A percentile compares a stretch with the other conserved stretches of the same genome.
Evolutionary conservation across 2,113 vertebrate species (phyloP).

Genomic region (Brachirus orientalis): DNA sequence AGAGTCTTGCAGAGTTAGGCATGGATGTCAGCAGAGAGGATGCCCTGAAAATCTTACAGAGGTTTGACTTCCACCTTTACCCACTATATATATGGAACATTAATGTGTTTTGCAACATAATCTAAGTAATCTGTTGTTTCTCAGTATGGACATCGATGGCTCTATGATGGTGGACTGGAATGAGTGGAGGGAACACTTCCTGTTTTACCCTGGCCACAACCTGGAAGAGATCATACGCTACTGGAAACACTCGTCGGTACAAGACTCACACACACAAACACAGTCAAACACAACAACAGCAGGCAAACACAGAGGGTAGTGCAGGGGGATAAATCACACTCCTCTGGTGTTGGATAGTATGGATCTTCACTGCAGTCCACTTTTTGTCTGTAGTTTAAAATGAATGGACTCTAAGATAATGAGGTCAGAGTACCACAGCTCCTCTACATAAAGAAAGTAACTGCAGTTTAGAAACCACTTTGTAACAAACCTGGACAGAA

Average conservation of each 20-base stretch:
- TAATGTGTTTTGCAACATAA: too few relatives aligned
- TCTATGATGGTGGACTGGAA: conserved; percentile 96
- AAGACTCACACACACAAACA: conserved; percentile 16
- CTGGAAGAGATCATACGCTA: conserved; percentile 92
- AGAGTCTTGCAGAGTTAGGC: conserved; percentile 88
- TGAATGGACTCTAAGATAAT: conserved; percentile 36
- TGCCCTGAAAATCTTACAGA: conserved; percentile 87
- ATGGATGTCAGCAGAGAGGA: conserved; percentile 86
- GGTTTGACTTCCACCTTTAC: conserved; percentile 72
- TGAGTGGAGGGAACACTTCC: conserved; percentile 94
- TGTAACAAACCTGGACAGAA: background rate
- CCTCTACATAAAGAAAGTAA: too few relatives aligned
- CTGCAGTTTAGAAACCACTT: too few relatives aligned
- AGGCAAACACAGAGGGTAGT: background rate
- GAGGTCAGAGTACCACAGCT: conserved; percentile 45
- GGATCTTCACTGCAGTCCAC: conserved; percentile 53
- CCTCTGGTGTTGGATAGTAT: conserved; percentile 28
- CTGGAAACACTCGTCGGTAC: conserved; percentile 94
- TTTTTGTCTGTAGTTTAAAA: conserved; percentile 36
- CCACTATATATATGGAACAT: too few relatives aligned
- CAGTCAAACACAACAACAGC: accelerated
- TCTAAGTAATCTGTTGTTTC: background rate
- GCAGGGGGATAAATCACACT: conserved; percentile 14
- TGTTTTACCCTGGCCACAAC: conserved; percentile 89
- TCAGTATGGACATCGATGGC: conserved; percentile 92